phyloP scores from a whole-genome alignment of 2,888 invertebrate genomes.

The Agrotis segetum region DNA sequence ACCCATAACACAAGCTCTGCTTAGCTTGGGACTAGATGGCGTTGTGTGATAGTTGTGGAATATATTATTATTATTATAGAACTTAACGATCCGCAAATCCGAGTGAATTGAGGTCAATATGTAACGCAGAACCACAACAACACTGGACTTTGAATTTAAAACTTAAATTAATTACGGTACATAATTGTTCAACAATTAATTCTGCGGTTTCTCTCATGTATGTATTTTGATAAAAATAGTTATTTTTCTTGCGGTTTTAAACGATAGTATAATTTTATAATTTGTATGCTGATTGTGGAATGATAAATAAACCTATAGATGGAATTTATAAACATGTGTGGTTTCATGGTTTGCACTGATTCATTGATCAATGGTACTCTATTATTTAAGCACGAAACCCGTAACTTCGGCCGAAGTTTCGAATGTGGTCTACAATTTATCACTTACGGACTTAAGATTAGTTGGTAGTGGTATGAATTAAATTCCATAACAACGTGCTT shows the following conservation, averaged over 20 bases:
- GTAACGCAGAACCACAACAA: not conserved
- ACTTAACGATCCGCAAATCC: not conserved
- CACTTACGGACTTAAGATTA: no score
- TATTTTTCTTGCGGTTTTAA: slow-evolving; percentile 33
- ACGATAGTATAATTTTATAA: slow-evolving; percentile 21
- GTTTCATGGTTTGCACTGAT: not conserved
- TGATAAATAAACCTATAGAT: slow-evolving; percentile 8
- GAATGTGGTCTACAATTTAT: no score
- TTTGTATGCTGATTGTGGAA: slow-evolving; percentile 25
- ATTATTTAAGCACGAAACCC: no score
- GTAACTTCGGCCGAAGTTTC: no score
- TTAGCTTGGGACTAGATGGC: no score
- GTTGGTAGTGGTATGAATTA: no score
- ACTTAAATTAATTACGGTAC: not conserved
- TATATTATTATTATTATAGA: no score
- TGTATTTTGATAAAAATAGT: slow-evolving; percentile 19
- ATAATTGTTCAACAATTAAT: slow-evolving; percentile 17
- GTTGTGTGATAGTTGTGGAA: no score
- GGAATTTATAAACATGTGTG: not conserved
- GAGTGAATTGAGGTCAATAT: slow-evolving; percentile 3
- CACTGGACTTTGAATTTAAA: slow-evolving; percentile 6
- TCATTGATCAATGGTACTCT: no score
- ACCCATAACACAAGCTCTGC: no score
- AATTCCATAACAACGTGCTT: no score
- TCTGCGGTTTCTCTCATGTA: slow-evolving; percentile 23